Conservation (phyloP, 2,888 invertebrate genomes). For the Dryobotodes eremita region DNA sequence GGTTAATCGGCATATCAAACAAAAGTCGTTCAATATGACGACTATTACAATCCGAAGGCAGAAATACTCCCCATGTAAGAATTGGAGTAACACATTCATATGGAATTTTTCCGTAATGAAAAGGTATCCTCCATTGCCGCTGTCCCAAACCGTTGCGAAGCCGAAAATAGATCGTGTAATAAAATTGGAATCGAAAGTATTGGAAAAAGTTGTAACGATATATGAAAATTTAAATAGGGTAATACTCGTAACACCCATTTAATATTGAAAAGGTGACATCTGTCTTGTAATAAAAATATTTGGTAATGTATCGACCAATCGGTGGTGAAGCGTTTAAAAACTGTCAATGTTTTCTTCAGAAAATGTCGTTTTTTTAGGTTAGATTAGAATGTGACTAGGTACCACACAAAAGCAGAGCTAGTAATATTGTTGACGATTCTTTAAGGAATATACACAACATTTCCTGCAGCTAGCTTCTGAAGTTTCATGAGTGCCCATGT, state of each 20-base stretch:
- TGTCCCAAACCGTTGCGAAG: not conserved
- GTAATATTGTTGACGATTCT: not conserved
- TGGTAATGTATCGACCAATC: not conserved
- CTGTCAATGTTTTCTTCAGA: not conserved
- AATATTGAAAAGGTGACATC: not conserved
- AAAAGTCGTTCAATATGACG: conserved; percentile 49
- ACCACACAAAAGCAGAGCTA: not conserved
- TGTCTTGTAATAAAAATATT: not conserved
- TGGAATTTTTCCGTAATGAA: not conserved
- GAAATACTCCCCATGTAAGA: not conserved
- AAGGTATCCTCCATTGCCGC: not conserved
- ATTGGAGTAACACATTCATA: not conserved
- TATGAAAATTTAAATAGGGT: not conserved
- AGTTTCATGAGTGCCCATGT: too few species aligned
- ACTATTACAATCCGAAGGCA: conserved; percentile 11
- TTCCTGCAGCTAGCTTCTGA: too few species aligned
- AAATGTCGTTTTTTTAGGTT: not conserved
- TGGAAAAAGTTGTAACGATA: not conserved
- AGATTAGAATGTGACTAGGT: not conserved
- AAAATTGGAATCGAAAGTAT: conserved; percentile 11
- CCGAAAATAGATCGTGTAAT: conserved; percentile 11
- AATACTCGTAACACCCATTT: not conserved
- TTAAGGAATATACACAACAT: not conserved
- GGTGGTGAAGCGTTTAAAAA: not conserved
- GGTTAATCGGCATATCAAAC: conserved; percentile 39